These are phyloP conservation scores for Psephotus haematonotus DNA, from an alignment of 2,113 vertebrate species.

Conservation along the genomic window DNA sequence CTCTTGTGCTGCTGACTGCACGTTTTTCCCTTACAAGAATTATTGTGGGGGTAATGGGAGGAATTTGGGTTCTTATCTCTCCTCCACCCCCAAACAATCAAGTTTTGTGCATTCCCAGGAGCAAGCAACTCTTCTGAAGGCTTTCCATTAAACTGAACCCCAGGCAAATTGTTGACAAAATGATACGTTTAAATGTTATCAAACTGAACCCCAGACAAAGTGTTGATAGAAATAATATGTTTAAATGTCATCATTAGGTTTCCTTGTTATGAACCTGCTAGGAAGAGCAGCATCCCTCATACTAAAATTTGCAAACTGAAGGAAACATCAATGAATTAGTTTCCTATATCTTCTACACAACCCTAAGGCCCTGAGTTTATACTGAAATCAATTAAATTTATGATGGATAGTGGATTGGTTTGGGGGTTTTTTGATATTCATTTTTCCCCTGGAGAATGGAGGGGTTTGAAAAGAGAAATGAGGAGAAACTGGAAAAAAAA, in stretches of 20 bases:
- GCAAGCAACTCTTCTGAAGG: neutral
- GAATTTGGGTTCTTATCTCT: conserved; percentile 1
- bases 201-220: neutral
- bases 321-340: neutral
- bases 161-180: neutral
- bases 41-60: neutral
- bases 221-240: neutral
- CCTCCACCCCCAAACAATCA: neutral
- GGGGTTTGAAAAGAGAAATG: neutral
- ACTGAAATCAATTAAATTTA: neutral
- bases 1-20: conserved; percentile 6
- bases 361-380: neutral
- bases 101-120: neutral
- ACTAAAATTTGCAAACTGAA: neutral
- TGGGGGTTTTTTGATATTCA: too few relatives aligned
- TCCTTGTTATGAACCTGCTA: neutral
- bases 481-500: neutral
- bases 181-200: neutral
- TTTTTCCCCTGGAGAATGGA: neutral
- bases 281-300: neutral
- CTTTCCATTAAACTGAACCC: neutral
- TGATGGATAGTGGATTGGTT: neutral
- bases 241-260: neutral
- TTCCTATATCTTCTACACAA: fast-evolving
- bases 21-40: neutral